Conservation (phyloP, 2,113 vertebrate genomes). For the Rhynchomys soricoides region DNA sequence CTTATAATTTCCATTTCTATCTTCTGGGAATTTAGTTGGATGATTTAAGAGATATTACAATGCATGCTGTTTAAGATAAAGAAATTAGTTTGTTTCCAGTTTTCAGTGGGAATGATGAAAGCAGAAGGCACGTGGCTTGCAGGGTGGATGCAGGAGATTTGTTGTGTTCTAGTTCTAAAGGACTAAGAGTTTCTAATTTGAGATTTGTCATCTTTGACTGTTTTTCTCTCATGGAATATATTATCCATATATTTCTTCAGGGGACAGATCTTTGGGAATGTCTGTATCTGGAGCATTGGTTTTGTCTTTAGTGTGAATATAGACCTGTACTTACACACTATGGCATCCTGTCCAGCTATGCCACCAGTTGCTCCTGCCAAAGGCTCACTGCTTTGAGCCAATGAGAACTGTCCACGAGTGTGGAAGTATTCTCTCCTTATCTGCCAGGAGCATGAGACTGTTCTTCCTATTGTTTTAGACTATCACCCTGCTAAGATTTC, state of each 20-base stretch:
- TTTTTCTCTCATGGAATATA: neutral
- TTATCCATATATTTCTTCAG: neutral
- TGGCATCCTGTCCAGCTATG: neutral
- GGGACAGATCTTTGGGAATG: neutral
- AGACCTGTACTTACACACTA: too few species aligned
- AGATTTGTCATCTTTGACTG: neutral
- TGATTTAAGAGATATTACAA: neutral
- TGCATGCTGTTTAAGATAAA: neutral
- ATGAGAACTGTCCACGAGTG: rapidly evolving
- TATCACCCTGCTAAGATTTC: neutral
- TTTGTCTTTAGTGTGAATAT: neutral
- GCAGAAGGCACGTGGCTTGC: rapidly evolving
- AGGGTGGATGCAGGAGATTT: rapidly evolving
- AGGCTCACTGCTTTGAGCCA: neutral
- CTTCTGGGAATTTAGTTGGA: neutral
- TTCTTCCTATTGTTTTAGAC: neutral
- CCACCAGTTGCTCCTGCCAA: neutral
- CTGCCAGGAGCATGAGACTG: neutral
- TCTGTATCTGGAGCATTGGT: neutral
- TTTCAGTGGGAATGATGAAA: neutral
- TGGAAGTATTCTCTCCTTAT: neutral
- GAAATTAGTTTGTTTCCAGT: neutral
- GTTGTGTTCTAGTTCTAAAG: neutral
- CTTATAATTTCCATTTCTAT: neutral
- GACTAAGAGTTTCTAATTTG: neutral